A percentile compares a stretch with the other conserved stretches of the same genome.
Conservation (phyloP, 2,888 invertebrate genomes). For the Eupithecia pulchellata region DNA sequence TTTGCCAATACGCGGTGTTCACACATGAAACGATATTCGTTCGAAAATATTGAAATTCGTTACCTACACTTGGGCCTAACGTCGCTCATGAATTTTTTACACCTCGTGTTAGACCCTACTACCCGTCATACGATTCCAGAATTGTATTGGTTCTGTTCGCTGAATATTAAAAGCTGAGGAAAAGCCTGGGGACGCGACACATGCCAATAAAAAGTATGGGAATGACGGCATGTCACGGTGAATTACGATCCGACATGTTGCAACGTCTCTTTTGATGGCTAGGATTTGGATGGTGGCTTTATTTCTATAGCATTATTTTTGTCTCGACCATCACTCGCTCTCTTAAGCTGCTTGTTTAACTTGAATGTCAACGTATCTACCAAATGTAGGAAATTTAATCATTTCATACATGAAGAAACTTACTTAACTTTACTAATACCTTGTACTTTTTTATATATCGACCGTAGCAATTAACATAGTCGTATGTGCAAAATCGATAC, state of each 20-base stretch:
- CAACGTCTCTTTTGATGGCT: background rate
- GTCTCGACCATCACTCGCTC: too few relatives aligned
- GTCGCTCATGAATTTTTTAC: slow-evolving; percentile 1
- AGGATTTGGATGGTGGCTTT: background rate
- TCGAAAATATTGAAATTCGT: background rate
- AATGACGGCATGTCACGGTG: background rate
- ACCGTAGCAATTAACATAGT: too few relatives aligned
- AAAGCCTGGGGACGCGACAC: background rate
- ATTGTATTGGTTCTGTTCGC: slow-evolving; percentile 5
- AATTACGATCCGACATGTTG: background rate
- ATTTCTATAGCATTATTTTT: background rate
- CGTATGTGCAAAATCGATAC: too few relatives aligned
- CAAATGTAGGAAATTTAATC: too few relatives aligned
- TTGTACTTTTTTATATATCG: too few relatives aligned
- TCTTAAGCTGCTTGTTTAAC: too few relatives aligned
- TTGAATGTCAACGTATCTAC: too few relatives aligned
- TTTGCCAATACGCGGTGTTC: background rate
- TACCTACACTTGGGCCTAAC: background rate
- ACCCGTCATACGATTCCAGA: background rate
- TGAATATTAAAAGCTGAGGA: slow-evolving; percentile 1
- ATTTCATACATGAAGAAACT: too few relatives aligned
- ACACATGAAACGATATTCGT: background rate
- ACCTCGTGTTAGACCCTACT: background rate
- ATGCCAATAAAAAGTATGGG: background rate
- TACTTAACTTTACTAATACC: too few relatives aligned